Conservation (phyloP, 2,888 invertebrate species). For the Oeneis ivallda region DNA sequence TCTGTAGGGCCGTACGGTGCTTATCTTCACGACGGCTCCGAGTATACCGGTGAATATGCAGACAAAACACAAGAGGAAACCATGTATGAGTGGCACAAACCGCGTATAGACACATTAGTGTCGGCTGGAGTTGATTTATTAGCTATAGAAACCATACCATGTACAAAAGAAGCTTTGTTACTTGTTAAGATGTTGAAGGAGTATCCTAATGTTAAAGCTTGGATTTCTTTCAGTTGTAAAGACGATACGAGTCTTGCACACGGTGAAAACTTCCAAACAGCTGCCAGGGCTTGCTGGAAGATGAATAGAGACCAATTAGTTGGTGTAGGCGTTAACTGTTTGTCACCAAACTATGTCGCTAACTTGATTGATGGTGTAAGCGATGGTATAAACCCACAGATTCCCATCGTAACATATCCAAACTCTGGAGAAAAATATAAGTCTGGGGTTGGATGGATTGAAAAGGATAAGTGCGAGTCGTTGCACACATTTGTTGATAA, state of each 20-base stretch:
- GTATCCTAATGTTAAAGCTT: constrained; percentile 89
- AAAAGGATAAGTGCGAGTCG: constrained; percentile 83
- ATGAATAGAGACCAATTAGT: constrained; percentile 84
- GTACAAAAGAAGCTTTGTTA: constrained; percentile 89
- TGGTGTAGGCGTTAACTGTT: constrained; percentile 94
- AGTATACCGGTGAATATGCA: constrained; percentile 92
- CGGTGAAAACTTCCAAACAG: constrained; percentile 88
- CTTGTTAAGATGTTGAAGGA: constrained; percentile 88
- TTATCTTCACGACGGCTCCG: constrained; percentile 92
- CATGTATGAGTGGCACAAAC: constrained; percentile 91
- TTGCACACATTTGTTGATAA: constrained; percentile 85
- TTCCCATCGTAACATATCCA: constrained; percentile 93
- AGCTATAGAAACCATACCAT: constrained; percentile 95
- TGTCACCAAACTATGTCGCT: constrained; percentile 70
- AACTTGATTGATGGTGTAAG: constrained; percentile 59
- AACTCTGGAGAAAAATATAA: constrained; percentile 93
- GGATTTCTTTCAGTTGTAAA: constrained; percentile 93
- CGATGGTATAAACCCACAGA: constrained; percentile 49
- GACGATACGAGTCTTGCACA: constrained; percentile 82
- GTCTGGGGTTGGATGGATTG: constrained; percentile 84
- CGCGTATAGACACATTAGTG: constrained; percentile 88
- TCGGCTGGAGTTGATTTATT: constrained; percentile 92
- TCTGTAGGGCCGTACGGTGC: constrained; percentile 97
- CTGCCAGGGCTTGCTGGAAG: constrained; percentile 85
- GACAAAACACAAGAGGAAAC: constrained; percentile 81